A percentile compares a stretch with the other conserved stretches of the same genome.
These are phyloP conservation scores for Gryllus bimaculatus DNA, from an alignment of 1,140 invertebrate species.

Conservation along the genomic window DNA sequence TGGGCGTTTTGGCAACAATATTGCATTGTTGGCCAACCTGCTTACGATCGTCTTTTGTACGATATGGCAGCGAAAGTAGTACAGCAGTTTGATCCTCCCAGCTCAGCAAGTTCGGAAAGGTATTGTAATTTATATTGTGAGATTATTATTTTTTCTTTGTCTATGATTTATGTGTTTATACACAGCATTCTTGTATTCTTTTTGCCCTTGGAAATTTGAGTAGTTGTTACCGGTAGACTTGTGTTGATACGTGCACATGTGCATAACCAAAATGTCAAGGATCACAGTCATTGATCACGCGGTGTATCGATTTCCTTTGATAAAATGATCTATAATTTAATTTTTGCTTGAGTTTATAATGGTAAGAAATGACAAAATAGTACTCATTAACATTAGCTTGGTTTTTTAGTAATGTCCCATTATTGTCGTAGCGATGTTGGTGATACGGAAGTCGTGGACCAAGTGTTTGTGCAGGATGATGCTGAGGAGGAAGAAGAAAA, in stretches of 20 bases:
- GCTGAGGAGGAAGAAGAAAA: constrained; percentile 49
- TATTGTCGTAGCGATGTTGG: constrained; percentile 37
- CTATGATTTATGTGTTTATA: too few relatives aligned
- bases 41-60: too few relatives aligned
- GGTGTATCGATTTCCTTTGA: not conserved
- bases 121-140: constrained; percentile 27
- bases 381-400: not conserved
- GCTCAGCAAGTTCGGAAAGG: constrained; percentile 76
- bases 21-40: too few relatives aligned
- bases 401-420: not conserved
- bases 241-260: not conserved
- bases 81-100: constrained; percentile 61
- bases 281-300: not conserved
- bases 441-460: constrained; percentile 45
- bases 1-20: too few relatives aligned
- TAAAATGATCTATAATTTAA: not conserved
- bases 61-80: constrained; percentile 57
- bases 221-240: not conserved
- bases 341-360: not conserved
- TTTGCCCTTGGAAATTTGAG: not conserved
- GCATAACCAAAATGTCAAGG: not conserved
- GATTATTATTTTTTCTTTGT: too few relatives aligned
- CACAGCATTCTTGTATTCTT: too few relatives aligned
- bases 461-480: constrained; percentile 45
- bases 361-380: not conserved